A percentile compares a stretch with the other conserved stretches of the same genome.
Conservation (phyloP, 2,113 vertebrate species). For the Urocitellus parryii region DNA sequence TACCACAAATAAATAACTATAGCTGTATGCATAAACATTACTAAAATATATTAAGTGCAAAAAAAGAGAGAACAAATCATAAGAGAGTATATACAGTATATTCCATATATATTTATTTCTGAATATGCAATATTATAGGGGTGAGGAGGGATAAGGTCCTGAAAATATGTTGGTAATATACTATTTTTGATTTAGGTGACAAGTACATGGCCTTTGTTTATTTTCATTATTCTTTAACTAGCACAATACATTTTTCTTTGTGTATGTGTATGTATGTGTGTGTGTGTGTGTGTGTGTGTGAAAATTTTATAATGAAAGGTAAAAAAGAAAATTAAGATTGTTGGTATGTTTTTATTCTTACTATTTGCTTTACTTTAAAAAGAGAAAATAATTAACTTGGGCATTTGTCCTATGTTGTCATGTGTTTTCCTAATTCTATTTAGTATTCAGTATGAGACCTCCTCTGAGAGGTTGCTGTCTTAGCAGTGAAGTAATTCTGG, state of each 20-base stretch:
- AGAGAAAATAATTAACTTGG: constrained; percentile 65
- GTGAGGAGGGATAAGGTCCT: background rate
- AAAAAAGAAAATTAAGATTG: constrained; percentile 29
- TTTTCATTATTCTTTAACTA: constrained; percentile 15
- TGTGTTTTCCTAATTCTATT: constrained; percentile 64
- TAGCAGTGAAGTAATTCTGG: constrained; percentile 67
- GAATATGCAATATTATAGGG: background rate
- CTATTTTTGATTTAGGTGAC: background rate
- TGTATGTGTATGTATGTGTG: too few species aligned
- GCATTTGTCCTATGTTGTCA: constrained; percentile 42
- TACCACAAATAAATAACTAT: constrained; percentile 13
- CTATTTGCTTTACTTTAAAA: constrained; percentile 12
- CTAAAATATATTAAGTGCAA: constrained; percentile 4
- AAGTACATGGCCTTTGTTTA: background rate
- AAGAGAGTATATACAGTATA: background rate
- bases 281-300: background rate
- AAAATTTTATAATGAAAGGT: background rate
- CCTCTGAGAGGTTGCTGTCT: background rate
- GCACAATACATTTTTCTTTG: background rate
- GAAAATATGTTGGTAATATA: background rate
- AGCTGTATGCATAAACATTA: background rate
- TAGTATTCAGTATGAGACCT: constrained; percentile 35
- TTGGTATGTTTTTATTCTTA: background rate
- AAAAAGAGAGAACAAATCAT: background rate
- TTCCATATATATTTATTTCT: background rate